These are phyloP conservation scores for Ptiloglossa arizonensis DNA, from an alignment of 1,140 invertebrate genomes.

Conservation along the genomic window DNA sequence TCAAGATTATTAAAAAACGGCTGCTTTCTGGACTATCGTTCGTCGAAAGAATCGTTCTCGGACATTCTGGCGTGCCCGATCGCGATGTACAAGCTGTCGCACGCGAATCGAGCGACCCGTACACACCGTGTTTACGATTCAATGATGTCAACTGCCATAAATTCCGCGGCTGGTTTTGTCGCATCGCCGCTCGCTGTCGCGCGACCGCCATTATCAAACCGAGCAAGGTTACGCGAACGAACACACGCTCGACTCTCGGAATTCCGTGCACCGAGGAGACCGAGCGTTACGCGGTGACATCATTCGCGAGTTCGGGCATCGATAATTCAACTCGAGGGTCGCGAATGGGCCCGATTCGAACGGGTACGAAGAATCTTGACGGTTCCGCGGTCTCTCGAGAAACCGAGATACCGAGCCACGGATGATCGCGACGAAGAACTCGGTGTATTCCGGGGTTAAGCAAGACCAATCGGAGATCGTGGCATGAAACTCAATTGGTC, in stretches of 20 bases:
- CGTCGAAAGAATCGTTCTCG: no score
- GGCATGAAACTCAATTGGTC: slow-evolving; percentile 64
- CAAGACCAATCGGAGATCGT: neutral
- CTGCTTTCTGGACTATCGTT: no score
- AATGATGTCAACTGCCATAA: neutral
- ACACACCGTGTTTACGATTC: slow-evolving; percentile 1
- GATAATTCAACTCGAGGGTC: neutral
- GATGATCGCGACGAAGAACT: neutral
- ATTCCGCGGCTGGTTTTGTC: neutral
- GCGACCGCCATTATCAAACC: slow-evolving; percentile 8
- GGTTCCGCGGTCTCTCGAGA: no score
- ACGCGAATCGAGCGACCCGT: neutral
- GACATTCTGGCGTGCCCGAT: no score
- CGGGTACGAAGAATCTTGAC: neutral
- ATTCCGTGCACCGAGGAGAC: neutral
- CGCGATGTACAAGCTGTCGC: no score
- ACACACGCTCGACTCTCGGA: neutral
- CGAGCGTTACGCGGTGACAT: slow-evolving; percentile 16
- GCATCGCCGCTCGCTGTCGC: neutral
- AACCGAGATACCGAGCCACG: no score
- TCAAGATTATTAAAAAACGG: no score
- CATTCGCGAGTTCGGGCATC: slow-evolving; percentile 26
- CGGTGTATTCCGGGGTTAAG: slow-evolving; percentile 6
- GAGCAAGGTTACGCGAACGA: slow-evolving; percentile 15
- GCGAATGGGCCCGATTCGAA: no score